phyloP scores from a whole-genome alignment of 2,113 vertebrate genomes.

The Thalassoma bifasciatum region DNA sequence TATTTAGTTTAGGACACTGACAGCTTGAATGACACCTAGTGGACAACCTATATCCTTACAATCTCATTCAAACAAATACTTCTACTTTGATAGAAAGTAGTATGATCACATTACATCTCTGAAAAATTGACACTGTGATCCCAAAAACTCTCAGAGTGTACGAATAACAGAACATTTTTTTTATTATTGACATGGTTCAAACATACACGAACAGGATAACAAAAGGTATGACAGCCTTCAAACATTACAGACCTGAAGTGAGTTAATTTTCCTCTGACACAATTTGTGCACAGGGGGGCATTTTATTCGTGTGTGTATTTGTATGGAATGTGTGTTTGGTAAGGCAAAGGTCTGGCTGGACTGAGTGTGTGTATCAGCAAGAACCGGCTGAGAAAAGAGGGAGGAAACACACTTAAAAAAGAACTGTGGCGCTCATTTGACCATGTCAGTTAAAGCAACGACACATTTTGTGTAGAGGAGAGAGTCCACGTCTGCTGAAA shows the following conservation, averaged over 20 bases:
- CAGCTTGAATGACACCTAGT: slow-evolving; percentile 15
- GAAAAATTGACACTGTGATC: fast-evolving
- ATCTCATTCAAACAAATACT: too few relatives aligned
- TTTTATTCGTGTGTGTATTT: slow-evolving; percentile 2
- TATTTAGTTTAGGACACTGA: background rate
- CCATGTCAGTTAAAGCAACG: slow-evolving; percentile 21
- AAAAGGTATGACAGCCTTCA: slow-evolving; percentile 9
- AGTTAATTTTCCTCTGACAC: background rate
- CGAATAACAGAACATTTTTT: slow-evolving; percentile 45
- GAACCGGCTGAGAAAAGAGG: background rate
- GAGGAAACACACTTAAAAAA: background rate
- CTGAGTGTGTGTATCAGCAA: background rate
- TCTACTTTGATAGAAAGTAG: too few relatives aligned
- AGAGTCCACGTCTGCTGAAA: slow-evolving; percentile 22
- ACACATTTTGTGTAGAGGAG: slow-evolving; percentile 22
- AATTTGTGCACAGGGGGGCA: background rate
- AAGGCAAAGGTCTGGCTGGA: slow-evolving; percentile 58
- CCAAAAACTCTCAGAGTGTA: background rate
- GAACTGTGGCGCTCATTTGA: background rate
- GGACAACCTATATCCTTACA: background rate
- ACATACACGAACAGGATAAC: slow-evolving; percentile 55
- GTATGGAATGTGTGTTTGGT: slow-evolving; percentile 67
- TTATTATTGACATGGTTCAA: slow-evolving; percentile 73
- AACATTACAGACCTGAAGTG: slow-evolving; percentile 45
- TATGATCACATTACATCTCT: background rate